phyloP scores from a whole-genome alignment of 2,113 vertebrate genomes.

The Pelobates fuscus region DNA sequence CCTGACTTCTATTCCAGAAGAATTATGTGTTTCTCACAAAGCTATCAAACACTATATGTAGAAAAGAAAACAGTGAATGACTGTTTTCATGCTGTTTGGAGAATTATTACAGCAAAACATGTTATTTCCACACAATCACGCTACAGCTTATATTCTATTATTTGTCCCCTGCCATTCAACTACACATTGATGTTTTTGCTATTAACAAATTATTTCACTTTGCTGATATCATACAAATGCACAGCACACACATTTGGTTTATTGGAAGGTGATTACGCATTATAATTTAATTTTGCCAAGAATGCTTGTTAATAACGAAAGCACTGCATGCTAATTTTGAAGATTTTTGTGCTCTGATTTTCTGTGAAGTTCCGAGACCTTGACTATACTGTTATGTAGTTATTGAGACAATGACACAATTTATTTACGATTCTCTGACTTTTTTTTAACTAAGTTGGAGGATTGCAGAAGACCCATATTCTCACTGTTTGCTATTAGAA shows the following conservation, averaged over 20 bases:
- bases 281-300: not conserved
- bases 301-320: not conserved
- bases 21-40: slow-evolving; percentile 43
- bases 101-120: slow-evolving; percentile 43
- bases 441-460: no score
- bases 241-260: not conserved
- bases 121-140: slow-evolving; percentile 47
- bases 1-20: slow-evolving; percentile 50
- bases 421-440: no score
- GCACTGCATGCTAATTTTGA: not conserved
- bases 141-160: slow-evolving; percentile 29
- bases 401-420: no score
- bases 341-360: not conserved
- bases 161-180: not conserved
- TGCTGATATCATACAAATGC: slow-evolving; percentile 19
- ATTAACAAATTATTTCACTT: slow-evolving; percentile 34
- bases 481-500: no score
- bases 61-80: slow-evolving; percentile 34
- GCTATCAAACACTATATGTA: slow-evolving; percentile 28
- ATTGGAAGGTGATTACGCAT: not conserved
- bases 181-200: not conserved
- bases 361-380: no score
- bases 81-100: slow-evolving; percentile 50
- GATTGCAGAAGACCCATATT: no score
- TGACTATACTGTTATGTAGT: no score